A percentile compares a stretch with the other conserved stretches of the same genome.
Evolutionary conservation across 2,797 vertebrate genomes (phyloP).

Genomic region (Emys orbicularis): DNA sequence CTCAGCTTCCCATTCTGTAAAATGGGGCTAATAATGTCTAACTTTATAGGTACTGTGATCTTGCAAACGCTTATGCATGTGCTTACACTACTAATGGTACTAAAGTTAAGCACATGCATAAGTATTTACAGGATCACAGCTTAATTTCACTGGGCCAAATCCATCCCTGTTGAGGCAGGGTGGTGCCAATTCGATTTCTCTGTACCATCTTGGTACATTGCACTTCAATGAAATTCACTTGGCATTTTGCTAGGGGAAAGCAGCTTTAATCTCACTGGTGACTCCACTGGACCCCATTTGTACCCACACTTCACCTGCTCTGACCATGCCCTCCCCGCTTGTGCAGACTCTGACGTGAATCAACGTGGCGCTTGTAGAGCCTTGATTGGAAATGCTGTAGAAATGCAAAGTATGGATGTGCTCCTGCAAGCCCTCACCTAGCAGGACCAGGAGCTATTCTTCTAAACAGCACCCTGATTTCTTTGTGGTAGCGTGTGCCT

Average conservation of each 20-base stretch:
- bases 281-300: not conserved
- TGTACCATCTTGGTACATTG: accelerated
- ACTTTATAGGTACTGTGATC: not conserved
- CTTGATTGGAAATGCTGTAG: accelerated
- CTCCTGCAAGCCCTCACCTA: accelerated
- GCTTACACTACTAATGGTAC: not conserved
- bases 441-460: not conserved
- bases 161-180: not conserved
- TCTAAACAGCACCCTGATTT: not conserved
- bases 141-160: accelerated
- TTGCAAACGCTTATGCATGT: not conserved
- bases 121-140: not conserved
- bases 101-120: not conserved
- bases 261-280: not conserved
- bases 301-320: not conserved
- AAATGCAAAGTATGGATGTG: accelerated
- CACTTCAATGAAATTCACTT: not conserved
- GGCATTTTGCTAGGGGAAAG: not conserved
- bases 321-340: accelerated
- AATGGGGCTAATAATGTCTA: not conserved
- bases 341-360: accelerated
- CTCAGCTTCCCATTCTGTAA: not conserved
- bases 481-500: accelerated
- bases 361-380: accelerated
- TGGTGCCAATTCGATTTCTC: not conserved